Evolutionary conservation across 1,140 invertebrate species (phyloP), one percentile per base, ranked within the genome.

Genomic region (Saxidomus purpurata): DNA sequence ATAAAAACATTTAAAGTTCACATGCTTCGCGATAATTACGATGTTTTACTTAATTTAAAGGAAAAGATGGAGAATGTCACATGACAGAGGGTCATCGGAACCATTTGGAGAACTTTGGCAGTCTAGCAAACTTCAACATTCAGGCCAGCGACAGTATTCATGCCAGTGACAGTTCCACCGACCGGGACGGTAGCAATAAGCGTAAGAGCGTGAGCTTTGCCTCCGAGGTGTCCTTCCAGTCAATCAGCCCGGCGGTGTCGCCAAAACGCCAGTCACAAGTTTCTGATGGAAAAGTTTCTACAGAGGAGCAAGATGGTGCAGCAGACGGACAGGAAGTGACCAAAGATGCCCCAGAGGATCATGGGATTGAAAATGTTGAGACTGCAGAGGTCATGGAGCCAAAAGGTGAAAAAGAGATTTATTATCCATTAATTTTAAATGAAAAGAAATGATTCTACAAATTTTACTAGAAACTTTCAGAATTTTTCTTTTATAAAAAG

Each of bases 121-220:
- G 52, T 61, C 43, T 79, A 0, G 86, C 86, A 19, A 88, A 88
- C 77, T 88, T 88, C 55, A 79, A 88, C 34, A 88, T 88, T 0
- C 59, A 88, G 40, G 86, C 86, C 31, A 8, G 76, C 9, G 86
- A 88, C 59, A 88, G 86, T 52, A 88, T 88, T 34, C 86, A 88
- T 36, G 74, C 49, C 34, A 80, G 76, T 40, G 77, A 88, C 55
- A 88, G 86, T 71, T 88, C 86, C 19, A 88, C 76, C 1, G 86
- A 88, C 8, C 74, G 86, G 2, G 86, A 88, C 31, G 77, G 86
- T 4, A 81, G 36, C 74, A 81, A 38, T 40, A 91, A 93, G 36
- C 88, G 91, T 8, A 95, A 94, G 81, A 91, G 94, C 69, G 94
- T 95, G 17, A 95, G 94, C 76, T 95, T 94, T 92, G 94, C 94